phyloP scores from a whole-genome alignment of 2,797 vertebrate genomes.

The Pipistrellus nathusii region DNA sequence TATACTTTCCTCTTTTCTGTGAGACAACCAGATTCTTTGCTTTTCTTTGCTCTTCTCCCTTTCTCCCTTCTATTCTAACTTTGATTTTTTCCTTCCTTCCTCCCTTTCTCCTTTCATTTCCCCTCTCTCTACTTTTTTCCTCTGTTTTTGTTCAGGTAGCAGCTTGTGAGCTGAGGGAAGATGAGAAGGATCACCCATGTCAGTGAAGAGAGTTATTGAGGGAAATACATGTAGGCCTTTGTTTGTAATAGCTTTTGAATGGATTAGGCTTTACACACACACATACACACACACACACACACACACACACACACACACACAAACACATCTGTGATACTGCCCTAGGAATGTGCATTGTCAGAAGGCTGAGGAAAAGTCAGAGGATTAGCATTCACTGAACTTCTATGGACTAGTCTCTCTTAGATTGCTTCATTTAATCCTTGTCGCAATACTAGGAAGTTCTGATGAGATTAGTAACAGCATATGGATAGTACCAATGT shows the following conservation, averaged over 20 bases:
- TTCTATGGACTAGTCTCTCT: neutral
- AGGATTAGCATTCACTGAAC: neutral
- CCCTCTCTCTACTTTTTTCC: neutral
- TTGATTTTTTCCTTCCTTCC: neutral
- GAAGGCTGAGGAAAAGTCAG: neutral
- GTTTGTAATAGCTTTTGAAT: too few relatives aligned
- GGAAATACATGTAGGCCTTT: neutral
- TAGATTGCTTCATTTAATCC: neutral
- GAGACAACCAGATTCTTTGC: conserved; percentile 40
- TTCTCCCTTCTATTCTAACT: neutral
- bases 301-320: too few relatives aligned
- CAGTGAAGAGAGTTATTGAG: neutral
- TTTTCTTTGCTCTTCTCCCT: neutral
- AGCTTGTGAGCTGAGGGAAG: neutral
- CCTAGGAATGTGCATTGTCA: neutral
- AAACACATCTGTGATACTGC: neutral
- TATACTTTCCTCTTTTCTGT: conserved; percentile 74
- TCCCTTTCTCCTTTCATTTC: neutral
- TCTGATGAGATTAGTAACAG: neutral
- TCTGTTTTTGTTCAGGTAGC: neutral
- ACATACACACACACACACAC: neutral
- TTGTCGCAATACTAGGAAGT: neutral
- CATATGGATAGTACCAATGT: neutral
- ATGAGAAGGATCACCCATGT: neutral
- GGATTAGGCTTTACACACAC: neutral